Conservation (phyloP, 2,113 vertebrate genomes). For the Etia nguti region DNA sequence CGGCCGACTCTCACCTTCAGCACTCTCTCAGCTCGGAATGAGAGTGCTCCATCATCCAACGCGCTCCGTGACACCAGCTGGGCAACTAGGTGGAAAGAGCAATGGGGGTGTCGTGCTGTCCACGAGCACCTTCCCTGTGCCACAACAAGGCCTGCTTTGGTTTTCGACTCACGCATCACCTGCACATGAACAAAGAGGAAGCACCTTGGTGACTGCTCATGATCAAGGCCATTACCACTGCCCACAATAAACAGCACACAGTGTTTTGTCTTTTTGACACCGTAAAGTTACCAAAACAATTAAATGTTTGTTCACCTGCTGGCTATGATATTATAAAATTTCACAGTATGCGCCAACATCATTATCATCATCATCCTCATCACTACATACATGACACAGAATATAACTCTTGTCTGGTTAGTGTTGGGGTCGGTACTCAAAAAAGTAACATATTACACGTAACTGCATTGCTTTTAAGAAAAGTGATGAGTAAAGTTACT, state of each 20-base stretch:
- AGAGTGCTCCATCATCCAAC: slow-evolving; percentile 72
- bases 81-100: slow-evolving; percentile 58
- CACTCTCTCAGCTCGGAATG: slow-evolving; percentile 67
- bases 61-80: slow-evolving; percentile 52
- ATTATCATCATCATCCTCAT: not conserved
- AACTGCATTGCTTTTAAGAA: not conserved
- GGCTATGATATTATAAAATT: not conserved
- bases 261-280: not conserved
- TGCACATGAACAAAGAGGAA: slow-evolving; percentile 22
- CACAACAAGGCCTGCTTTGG: slow-evolving; percentile 19
- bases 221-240: slow-evolving; percentile 16
- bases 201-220: slow-evolving; percentile 1
- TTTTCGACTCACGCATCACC: slow-evolving; percentile 45
- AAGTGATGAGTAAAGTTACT: not conserved
- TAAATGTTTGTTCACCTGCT: not conserved
- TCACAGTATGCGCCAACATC: not conserved
- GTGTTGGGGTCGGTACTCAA: not conserved
- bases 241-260: not conserved
- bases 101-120: slow-evolving; percentile 61
- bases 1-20: slow-evolving; percentile 67
- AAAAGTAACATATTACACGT: not conserved
- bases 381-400: not conserved
- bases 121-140: slow-evolving; percentile 38
- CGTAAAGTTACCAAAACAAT: not conserved
- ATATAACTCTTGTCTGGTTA: not conserved